These are phyloP conservation scores for Neolamprologus caudopunctatus DNA, from an alignment of 2,113 vertebrate species.

Conservation along the genomic window DNA sequence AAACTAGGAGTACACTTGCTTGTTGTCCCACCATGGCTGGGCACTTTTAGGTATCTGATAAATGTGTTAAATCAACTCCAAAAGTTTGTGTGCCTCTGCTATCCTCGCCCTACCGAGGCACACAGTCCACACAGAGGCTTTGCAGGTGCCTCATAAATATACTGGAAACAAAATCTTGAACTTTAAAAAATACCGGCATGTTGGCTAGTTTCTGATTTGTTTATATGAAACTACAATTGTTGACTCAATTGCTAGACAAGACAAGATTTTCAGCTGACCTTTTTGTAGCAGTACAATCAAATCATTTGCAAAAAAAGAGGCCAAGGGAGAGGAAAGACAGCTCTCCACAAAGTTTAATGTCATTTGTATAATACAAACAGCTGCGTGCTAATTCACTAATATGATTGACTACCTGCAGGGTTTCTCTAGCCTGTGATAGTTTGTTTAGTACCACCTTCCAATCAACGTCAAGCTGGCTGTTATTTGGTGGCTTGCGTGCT, in stretches of 20 bases:
- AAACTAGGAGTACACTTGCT: neutral
- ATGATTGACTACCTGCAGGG: constrained; percentile 13
- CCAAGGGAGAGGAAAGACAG: neutral
- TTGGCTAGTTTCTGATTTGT: neutral
- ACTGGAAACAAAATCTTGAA: neutral
- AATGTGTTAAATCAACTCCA: neutral
- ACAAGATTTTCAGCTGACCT: neutral
- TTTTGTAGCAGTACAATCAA: neutral
- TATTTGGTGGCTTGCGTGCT: neutral
- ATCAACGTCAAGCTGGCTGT: constrained; percentile 7
- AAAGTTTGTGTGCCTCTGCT: neutral
- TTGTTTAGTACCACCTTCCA: neutral
- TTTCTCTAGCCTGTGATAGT: neutral
- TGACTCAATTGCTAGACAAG: neutral
- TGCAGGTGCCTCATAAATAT: neutral
- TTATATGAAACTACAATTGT: neutral
- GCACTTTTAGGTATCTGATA: neutral
- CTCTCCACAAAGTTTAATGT: neutral
- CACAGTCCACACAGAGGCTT: neutral
- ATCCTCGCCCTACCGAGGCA: neutral
- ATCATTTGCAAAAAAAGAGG: neutral
- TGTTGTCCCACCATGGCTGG: neutral
- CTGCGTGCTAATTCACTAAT: constrained; percentile 16
- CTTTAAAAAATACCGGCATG: neutral
- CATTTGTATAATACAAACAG: constrained; percentile 1